Base-by-base conservation (phyloP, 2,113 vertebrate species). In the Anser cygnoides region DNA sequence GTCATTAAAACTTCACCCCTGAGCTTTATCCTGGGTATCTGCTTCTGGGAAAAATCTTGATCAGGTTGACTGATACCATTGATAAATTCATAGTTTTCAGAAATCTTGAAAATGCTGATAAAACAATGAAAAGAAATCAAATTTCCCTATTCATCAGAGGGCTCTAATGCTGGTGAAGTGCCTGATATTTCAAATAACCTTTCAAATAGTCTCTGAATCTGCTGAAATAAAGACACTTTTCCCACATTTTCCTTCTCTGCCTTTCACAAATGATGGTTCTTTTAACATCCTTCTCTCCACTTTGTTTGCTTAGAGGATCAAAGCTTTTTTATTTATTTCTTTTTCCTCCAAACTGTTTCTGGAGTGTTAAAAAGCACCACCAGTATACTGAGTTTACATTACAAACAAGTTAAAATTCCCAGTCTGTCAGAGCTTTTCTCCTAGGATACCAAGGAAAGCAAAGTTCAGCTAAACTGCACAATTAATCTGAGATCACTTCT, bases 321-420 rank as follows among this genome's bases (percentile, higher is more conserved):
- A 97, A 91, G 85, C 67, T 66, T 95, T 97, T 97, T 90, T 94
- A 58, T 89, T 87, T 92, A 79, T 91, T 95, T 91, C 66, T 93
- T 74, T 87, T 74, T 73, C 67, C 71, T 92, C 87, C 80, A 90
- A 50, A 46, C 80, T 96, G 49, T 84, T 91, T 95, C 70, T 90
- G 89, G 66, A 87, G 65, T 90, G 67, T 95, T 96, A 96, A 97
- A 93, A 96, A 96, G 29, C 75, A 92, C 73, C 86, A 95, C 86
- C 80, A 84, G 96, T 97, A 96, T 97, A 96, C 62, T 96, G 87
- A 96, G 97, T 98, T 97, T 98, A 97, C 93, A 95, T 97, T 98
- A 96, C 96, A 97, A 97, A 97, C 95, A 97, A 98, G 96, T 91
- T 96, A 96, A 97, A 97, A 98, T 98, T 97, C 97, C 93, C 96